phyloP scores from a whole-genome alignment of 2,888 invertebrate genomes.

The Thyatira batis region DNA sequence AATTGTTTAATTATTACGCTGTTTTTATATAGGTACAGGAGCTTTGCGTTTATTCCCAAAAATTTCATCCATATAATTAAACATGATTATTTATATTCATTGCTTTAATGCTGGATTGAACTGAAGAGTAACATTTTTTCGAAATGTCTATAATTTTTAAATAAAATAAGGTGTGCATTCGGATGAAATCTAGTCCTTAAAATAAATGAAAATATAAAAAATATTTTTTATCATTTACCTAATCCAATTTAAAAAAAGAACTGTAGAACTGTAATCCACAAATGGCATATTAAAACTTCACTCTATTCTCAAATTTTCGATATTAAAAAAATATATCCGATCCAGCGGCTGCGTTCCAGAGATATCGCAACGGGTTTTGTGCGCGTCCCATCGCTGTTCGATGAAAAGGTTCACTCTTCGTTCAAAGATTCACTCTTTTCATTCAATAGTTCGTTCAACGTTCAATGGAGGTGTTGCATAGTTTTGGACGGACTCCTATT shows the following conservation, averaged over 20 bases:
- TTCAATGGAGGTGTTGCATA: constrained; percentile 26
- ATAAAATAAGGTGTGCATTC: too few relatives aligned
- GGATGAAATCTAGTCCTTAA: too few relatives aligned
- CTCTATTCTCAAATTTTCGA: constrained; percentile 8
- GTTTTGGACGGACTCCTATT: constrained; percentile 27
- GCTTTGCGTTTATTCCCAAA: too few relatives aligned
- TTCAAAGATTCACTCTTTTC: constrained; percentile 13
- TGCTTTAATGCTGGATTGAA: too few relatives aligned
- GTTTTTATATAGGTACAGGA: too few relatives aligned
- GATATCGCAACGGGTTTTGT: constrained; percentile 35
- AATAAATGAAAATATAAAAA: too few relatives aligned
- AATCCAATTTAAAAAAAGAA: background rate
- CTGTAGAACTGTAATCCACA: background rate
- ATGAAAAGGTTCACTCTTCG: constrained; percentile 24
- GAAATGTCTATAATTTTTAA: too few relatives aligned
- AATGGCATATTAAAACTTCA: constrained; percentile 1
- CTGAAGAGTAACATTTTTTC: too few relatives aligned
- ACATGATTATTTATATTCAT: too few relatives aligned
- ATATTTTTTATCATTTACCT: too few relatives aligned
- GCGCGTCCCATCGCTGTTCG: constrained; percentile 11
- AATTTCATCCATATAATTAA: too few relatives aligned
- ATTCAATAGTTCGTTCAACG: constrained; percentile 11
- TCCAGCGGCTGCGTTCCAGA: constrained; percentile 33
- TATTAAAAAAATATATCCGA: constrained; percentile 5
- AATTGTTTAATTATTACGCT: too few relatives aligned